phyloP scores from a whole-genome alignment of 2,797 vertebrate species.

The Silurus lanzhouensis region DNA sequence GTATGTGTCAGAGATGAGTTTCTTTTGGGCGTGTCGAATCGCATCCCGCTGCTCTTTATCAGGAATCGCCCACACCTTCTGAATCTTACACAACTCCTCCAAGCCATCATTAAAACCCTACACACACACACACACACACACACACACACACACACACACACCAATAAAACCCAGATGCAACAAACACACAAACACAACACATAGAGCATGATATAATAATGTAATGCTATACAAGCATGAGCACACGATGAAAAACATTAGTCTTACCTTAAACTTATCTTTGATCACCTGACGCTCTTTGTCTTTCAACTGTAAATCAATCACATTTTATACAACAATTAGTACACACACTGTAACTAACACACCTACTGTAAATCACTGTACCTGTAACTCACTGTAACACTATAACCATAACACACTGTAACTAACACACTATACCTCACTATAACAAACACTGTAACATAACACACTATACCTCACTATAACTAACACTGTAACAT shows the following conservation, averaged over 20 bases:
- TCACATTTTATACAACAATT: not conserved
- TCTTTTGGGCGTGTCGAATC: slow-evolving; percentile 89
- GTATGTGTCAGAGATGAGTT: slow-evolving; percentile 87
- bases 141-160: slow-evolving; percentile 9
- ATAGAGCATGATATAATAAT: not conserved
- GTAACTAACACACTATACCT: no score
- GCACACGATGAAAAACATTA: not conserved
- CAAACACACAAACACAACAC: not conserved
- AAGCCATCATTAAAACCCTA: slow-evolving; percentile 96
- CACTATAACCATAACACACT: no score
- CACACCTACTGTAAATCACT: not conserved
- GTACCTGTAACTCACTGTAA: no score
- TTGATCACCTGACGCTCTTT: slow-evolving; percentile 97
- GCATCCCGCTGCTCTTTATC: slow-evolving; percentile 90
- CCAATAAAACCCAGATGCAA: not conserved
- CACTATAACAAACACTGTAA: no score
- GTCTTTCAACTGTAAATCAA: slow-evolving; percentile 84
- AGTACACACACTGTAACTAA: not conserved
- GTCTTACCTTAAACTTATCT: slow-evolving; percentile 95
- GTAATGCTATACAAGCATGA: not conserved
- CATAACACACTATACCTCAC: no score
- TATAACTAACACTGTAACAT: not conserved
- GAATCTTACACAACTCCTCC: slow-evolving; percentile 94
- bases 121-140: slow-evolving; percentile 29
- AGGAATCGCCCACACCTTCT: slow-evolving; percentile 97